Conservation (phyloP, 92 coral and sea anemone genomes). For the Phenganax subtilis region DNA sequence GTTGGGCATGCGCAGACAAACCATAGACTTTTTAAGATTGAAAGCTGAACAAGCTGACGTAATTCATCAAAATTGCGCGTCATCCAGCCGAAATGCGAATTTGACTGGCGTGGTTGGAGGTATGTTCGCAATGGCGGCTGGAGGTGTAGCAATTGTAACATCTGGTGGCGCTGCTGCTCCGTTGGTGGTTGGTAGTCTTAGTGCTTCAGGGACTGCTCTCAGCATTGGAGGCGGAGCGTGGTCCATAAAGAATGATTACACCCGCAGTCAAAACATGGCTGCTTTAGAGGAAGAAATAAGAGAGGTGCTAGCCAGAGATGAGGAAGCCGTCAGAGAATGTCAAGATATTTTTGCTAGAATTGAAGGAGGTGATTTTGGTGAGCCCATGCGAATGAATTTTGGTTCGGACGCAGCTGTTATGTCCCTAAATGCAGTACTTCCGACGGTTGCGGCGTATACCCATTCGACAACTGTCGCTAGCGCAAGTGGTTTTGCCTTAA, state of each 20-base stretch:
- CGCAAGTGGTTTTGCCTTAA: background rate
- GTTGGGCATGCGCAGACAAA: background rate
- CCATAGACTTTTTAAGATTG: background rate
- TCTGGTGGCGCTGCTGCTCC: conserved; percentile 1
- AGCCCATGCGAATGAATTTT: background rate
- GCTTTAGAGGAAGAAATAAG: background rate
- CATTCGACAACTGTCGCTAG: too few species aligned
- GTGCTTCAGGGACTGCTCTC: background rate
- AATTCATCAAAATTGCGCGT: background rate
- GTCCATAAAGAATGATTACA: background rate
- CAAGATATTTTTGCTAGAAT: background rate
- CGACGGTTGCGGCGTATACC: background rate
- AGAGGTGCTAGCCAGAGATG: background rate
- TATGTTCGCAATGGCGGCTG: background rate
- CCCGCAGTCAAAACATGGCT: background rate
- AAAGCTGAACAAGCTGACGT: background rate
- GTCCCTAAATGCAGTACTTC: background rate
- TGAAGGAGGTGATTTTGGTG: background rate
- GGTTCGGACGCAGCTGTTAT: background rate
- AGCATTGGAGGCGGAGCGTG: conserved; percentile 3
- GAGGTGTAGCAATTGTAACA: background rate
- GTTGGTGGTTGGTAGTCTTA: background rate
- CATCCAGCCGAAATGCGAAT: background rate
- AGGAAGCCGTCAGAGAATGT: background rate
- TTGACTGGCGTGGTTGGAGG: background rate